A percentile compares a stretch with the other conserved stretches of the same genome.
Evolutionary conservation across 1,140 invertebrate species (phyloP).

Genomic region (Latrodectus geometricus): DNA sequence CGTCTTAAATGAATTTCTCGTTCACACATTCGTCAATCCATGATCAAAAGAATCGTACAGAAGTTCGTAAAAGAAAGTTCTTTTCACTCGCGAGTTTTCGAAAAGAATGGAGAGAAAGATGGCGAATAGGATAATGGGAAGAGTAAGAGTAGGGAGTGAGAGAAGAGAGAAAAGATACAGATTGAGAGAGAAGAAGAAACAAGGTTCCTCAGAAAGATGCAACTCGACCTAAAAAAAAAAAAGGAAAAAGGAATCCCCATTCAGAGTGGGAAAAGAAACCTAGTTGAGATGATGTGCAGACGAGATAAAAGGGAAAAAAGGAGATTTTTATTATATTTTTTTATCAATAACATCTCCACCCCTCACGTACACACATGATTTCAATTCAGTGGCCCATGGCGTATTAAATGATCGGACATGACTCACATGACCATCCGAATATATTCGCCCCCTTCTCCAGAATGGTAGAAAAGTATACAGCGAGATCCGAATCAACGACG

Average conservation of each 20-base stretch:
- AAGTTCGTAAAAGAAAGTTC: too few species aligned
- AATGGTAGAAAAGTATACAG: not conserved
- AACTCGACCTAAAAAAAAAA: not conserved
- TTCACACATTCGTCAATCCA: too few species aligned
- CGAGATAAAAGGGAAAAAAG: not conserved
- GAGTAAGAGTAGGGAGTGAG: not conserved
- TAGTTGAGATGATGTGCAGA: not conserved
- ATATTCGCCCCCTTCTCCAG: not conserved
- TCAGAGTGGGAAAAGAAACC: too few species aligned
- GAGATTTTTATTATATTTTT: not conserved
- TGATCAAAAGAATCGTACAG: too few species aligned
- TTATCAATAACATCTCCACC: too few species aligned
- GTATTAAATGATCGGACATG: constrained; percentile 26
- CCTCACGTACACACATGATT: constrained; percentile 1
- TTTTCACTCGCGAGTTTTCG: too few species aligned
- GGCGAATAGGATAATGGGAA: not conserved
- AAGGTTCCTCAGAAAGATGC: not conserved
- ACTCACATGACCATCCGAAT: constrained; percentile 9
- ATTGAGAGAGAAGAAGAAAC: not conserved
- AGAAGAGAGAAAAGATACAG: not conserved
- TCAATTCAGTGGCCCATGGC: constrained; percentile 22
- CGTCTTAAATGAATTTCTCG: too few species aligned
- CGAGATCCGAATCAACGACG: not conserved
- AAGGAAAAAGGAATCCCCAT: not conserved
- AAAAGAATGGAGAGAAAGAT: not conserved